Evolutionary conservation across 2,888 invertebrate species (phyloP).

Genomic region (Penaeus monodon): DNA sequence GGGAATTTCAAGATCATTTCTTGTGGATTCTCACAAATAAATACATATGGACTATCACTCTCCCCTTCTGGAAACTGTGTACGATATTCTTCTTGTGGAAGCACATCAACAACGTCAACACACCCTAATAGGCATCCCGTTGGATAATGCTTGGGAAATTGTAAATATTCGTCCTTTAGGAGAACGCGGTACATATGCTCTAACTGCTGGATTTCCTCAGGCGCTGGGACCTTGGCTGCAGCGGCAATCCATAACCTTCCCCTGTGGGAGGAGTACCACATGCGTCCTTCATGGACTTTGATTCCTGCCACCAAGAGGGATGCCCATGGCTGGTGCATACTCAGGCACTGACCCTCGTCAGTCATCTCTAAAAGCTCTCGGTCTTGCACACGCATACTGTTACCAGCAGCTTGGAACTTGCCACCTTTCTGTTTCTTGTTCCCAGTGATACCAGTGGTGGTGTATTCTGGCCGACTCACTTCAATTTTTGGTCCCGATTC

Average conservation of each 20-base stretch:
- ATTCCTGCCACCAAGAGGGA: conserved; percentile 91
- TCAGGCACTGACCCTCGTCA: conserved; percentile 88
- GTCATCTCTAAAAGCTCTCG: conserved; percentile 83
- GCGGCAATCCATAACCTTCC: conserved; percentile 96
- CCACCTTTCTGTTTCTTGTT: neutral
- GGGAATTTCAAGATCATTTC: conserved; percentile 88
- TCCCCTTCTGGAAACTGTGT: conserved; percentile 85
- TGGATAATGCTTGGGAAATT: conserved; percentile 88
- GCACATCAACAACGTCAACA: conserved; percentile 86
- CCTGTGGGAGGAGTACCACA: conserved; percentile 92
- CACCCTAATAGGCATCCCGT: conserved; percentile 89
- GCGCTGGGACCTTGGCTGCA: conserved; percentile 81
- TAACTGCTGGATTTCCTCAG: conserved; percentile 78
- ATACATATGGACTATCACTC: conserved; percentile 89
- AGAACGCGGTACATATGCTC: conserved; percentile 78
- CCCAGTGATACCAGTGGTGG: conserved; percentile 6
- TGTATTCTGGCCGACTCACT: conserved; percentile 55
- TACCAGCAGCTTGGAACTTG: conserved; percentile 11
- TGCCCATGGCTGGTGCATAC: conserved; percentile 97
- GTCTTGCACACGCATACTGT: conserved; percentile 75
- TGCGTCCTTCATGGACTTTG: conserved; percentile 92
- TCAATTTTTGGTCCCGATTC: conserved; percentile 41
- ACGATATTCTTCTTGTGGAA: conserved; percentile 86
- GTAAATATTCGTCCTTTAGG: conserved; percentile 72
- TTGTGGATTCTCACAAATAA: conserved; percentile 87